phyloP scores from a whole-genome alignment of 2,113 vertebrate species.

The Cyphotilapia sp. region DNA sequence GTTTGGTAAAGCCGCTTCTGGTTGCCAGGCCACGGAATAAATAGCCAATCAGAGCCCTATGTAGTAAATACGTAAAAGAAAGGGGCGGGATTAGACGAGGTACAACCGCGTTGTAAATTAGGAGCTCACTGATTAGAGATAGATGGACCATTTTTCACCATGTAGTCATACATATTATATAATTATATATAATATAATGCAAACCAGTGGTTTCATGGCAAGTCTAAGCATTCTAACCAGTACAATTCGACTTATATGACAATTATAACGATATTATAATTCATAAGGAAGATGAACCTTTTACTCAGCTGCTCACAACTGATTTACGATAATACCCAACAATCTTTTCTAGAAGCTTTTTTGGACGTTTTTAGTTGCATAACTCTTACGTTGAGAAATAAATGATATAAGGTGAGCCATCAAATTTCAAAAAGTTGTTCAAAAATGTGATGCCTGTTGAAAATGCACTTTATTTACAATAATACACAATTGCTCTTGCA shows the following conservation, averaged over 20 bases:
- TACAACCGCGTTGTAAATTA: not conserved
- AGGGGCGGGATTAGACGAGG: not conserved
- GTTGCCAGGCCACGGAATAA: slow-evolving; percentile 69
- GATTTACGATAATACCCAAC: not conserved
- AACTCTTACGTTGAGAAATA: not conserved
- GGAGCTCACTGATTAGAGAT: not conserved
- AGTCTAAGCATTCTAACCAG: not conserved
- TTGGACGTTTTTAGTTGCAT: not conserved
- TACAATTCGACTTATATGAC: not conserved
- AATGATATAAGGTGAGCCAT: not conserved
- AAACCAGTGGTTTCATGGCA: not conserved
- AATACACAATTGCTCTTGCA: not conserved
- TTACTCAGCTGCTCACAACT: not conserved
- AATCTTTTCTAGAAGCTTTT: not conserved
- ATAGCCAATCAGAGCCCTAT: slow-evolving; percentile 67
- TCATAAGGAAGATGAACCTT: not conserved
- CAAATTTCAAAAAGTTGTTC: not conserved
- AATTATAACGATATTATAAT: not conserved
- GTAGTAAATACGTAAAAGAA: not conserved
- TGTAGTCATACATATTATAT: not conserved
- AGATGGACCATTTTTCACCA: not conserved
- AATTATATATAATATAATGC: not conserved
- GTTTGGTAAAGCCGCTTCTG: slow-evolving; percentile 41
- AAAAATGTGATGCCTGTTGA: not conserved
- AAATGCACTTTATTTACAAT: slow-evolving; percentile 27